Conservation (phyloP, 2,888 invertebrate genomes). For the Tetropium fuscum region DNA sequence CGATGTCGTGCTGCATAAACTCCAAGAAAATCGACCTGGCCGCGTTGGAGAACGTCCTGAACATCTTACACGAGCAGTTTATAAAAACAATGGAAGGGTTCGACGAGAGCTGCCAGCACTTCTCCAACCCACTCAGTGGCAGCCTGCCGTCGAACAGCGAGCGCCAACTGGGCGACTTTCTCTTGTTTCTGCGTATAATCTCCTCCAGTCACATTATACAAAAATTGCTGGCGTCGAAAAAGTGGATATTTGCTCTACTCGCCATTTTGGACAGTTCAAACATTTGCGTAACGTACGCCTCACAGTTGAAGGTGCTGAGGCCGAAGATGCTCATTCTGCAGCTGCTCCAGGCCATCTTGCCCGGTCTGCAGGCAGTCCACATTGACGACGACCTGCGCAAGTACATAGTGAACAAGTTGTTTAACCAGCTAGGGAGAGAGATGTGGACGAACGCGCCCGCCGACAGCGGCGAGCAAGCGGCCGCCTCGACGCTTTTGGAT, state of each 20-base stretch:
- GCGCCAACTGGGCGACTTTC: conserved; percentile 68
- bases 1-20: conserved; percentile 69
- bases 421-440: conserved; percentile 68
- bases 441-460: conserved; percentile 65
- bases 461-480: not conserved
- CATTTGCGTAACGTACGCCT: conserved; percentile 44
- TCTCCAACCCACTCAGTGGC: conserved; percentile 32
- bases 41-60: conserved; percentile 68
- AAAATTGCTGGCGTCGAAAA: conserved; percentile 65
- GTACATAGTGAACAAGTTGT: conserved; percentile 68
- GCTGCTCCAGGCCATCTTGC: conserved; percentile 68
- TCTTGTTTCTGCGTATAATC: conserved; percentile 70
- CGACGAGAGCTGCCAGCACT: conserved; percentile 44
- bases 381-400: conserved; percentile 63
- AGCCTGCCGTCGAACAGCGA: conserved; percentile 54
- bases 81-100: conserved; percentile 49
- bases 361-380: conserved; percentile 59
- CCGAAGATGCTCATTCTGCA: conserved; percentile 69
- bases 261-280: conserved; percentile 60
- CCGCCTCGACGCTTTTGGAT: conserved; percentile 9
- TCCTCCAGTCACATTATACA: conserved; percentile 66
- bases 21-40: conserved; percentile 66
- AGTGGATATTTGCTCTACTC: conserved; percentile 69
- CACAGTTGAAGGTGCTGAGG: conserved; percentile 65
- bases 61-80: conserved; percentile 69